phyloP scores from a whole-genome alignment of 2,888 invertebrate genomes.

The Perithous albicinctus region DNA sequence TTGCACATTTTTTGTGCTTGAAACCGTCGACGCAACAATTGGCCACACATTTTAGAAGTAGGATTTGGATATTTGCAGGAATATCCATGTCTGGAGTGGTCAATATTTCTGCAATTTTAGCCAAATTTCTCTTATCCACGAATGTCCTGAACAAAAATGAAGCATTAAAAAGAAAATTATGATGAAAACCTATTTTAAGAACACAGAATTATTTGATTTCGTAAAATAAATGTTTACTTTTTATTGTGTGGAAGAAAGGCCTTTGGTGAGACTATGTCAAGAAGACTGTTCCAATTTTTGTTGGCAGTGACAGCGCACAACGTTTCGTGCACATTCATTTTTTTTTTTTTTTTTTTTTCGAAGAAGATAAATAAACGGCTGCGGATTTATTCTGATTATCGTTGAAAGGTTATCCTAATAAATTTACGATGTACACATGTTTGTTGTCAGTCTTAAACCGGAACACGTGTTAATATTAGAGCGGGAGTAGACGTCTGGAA shows the following conservation, averaged over 20 bases:
- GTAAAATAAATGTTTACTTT: constrained; percentile 52
- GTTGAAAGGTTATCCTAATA: not conserved
- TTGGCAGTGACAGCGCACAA: constrained; percentile 51
- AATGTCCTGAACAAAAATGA: constrained; percentile 71
- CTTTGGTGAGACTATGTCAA: constrained; percentile 74
- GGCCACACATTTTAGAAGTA: constrained; percentile 79
- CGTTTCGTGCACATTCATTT: constrained; percentile 68
- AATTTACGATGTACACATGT: not conserved
- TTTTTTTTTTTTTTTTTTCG: not conserved
- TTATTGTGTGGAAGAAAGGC: constrained; percentile 71
- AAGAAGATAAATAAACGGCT: not conserved
- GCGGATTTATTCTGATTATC: not conserved
- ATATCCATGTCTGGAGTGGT: constrained; percentile 62
- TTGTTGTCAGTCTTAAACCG: no score
- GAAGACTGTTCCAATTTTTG: constrained; percentile 75
- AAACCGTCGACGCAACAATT: constrained; percentile 79
- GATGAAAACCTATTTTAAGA: not conserved
- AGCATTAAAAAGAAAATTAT: constrained; percentile 13
- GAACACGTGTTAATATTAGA: no score
- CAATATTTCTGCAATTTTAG: constrained; percentile 76
- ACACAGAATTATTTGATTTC: not conserved
- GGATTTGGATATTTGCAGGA: constrained; percentile 72
- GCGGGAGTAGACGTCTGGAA: no score
- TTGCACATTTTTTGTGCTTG: constrained; percentile 66
- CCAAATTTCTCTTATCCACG: constrained; percentile 70